Conservation (phyloP, 1,140 invertebrate genomes). For the Nasonia vitripennis region DNA sequence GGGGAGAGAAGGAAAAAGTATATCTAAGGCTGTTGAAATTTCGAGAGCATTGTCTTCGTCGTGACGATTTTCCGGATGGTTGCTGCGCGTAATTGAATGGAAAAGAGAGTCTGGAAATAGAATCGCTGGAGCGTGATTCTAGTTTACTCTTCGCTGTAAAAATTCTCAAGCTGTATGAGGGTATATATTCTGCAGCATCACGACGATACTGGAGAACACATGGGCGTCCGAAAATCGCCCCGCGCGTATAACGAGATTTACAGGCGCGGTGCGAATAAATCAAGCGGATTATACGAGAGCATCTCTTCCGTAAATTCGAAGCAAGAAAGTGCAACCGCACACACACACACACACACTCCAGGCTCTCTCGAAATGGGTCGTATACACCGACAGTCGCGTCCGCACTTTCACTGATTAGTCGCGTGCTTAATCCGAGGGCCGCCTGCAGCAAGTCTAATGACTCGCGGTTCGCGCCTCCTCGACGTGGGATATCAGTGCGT, state of each 20-base stretch:
- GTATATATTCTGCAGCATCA: no score
- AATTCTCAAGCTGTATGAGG: no score
- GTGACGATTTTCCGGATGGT: background rate
- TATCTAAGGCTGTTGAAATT: background rate
- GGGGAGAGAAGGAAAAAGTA: no score
- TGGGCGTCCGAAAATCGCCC: no score
- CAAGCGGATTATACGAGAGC: background rate
- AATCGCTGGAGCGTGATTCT: background rate
- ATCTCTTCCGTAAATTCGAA: no score
- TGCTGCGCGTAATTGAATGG: background rate
- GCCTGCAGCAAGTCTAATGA: background rate
- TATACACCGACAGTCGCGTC: constrained; percentile 35
- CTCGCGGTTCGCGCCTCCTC: background rate
- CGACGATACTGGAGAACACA: no score
- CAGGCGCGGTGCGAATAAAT: constrained; percentile 35
- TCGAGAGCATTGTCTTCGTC: background rate
- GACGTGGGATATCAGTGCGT: constrained; percentile 19
- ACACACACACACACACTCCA: no score
- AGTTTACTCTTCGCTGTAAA: background rate
- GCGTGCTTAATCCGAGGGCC: constrained; percentile 54
- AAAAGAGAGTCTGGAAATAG: background rate
- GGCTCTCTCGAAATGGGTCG: constrained; percentile 43
- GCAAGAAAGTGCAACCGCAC: no score
- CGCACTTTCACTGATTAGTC: constrained; percentile 68
- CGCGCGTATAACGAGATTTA: no score